Conservation (phyloP, 2,113 vertebrate species). For the Hemiscyllium ocellatum region DNA sequence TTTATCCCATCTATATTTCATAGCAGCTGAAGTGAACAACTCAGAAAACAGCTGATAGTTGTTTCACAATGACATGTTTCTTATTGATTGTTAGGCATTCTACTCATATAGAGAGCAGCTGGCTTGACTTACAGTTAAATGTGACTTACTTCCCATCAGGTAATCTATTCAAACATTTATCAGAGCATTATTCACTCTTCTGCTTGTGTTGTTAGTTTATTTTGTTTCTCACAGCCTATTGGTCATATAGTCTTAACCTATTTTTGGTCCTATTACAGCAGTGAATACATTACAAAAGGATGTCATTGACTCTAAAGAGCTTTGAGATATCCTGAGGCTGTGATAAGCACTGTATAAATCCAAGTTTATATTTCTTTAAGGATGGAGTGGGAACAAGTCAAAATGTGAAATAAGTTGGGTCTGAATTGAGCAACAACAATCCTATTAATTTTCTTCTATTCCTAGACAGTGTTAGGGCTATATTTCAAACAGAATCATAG, state of each 20-base stretch:
- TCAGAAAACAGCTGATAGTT: constrained; percentile 31
- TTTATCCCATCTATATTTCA: constrained; percentile 34
- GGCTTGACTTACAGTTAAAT: constrained; percentile 19
- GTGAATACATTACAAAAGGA: neutral
- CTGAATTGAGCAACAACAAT: neutral
- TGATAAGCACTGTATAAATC: neutral
- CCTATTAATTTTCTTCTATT: neutral
- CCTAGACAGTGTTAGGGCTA: neutral
- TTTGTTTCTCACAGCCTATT: neutral
- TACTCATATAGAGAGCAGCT: neutral
- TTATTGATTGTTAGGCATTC: constrained; percentile 31
- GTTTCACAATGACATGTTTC: constrained; percentile 17
- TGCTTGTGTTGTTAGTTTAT: neutral
- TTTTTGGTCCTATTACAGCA: neutral
- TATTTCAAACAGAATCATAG: neutral
- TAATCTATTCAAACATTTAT: constrained; percentile 36
- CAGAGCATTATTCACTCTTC: constrained; percentile 8
- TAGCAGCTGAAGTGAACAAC: neutral
- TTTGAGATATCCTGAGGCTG: neutral
- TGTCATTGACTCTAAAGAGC: neutral
- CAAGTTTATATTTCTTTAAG: neutral
- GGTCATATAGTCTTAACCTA: neutral
- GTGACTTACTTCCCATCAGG: constrained; percentile 34
- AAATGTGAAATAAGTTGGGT: neutral
- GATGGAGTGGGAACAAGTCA: neutral